Percentiles rank a stretch among this genome's conserved stretches.
Evolutionary conservation across 2,888 invertebrate genomes (phyloP).

Genomic region (Agrilus cyanescens): DNA sequence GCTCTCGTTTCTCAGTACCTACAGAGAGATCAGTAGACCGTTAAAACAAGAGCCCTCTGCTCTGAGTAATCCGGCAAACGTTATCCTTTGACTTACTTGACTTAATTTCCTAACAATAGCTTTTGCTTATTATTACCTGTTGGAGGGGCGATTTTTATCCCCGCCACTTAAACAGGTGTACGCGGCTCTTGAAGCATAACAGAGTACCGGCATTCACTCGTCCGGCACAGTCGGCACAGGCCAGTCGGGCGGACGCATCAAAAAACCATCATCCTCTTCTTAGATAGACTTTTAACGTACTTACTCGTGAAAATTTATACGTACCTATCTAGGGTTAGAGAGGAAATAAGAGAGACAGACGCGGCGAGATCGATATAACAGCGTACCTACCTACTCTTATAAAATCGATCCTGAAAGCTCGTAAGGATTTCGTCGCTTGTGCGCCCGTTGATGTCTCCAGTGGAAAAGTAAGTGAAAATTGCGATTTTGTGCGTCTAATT

Average conservation of each 20-base stretch:
- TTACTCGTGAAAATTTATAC: too few relatives aligned
- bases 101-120: conserved; percentile 26
- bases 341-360: too few relatives aligned
- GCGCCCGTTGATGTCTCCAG: conserved; percentile 16
- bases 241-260: conserved; percentile 23
- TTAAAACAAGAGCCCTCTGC: too few relatives aligned
- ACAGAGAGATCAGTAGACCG: too few relatives aligned
- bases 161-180: conserved; percentile 36
- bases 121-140: conserved; percentile 20
- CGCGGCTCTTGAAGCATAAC: conserved; percentile 38
- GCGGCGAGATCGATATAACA: too few relatives aligned
- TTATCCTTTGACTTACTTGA: background rate
- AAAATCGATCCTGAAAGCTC: background rate
- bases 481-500: too few relatives aligned
- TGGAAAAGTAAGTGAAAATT: too few relatives aligned
- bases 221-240: conserved; percentile 37
- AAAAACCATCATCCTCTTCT: background rate
- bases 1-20: too few relatives aligned
- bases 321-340: too few relatives aligned
- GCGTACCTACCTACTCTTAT: too few relatives aligned
- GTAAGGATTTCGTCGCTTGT: conserved; percentile 14
- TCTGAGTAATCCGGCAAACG: too few relatives aligned
- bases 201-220: conserved; percentile 36
- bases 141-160: conserved; percentile 26
- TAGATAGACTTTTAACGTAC: too few relatives aligned